Evolutionary conservation across 2,113 vertebrate genomes (phyloP).

Genomic region (Panthera uncia): DNA sequence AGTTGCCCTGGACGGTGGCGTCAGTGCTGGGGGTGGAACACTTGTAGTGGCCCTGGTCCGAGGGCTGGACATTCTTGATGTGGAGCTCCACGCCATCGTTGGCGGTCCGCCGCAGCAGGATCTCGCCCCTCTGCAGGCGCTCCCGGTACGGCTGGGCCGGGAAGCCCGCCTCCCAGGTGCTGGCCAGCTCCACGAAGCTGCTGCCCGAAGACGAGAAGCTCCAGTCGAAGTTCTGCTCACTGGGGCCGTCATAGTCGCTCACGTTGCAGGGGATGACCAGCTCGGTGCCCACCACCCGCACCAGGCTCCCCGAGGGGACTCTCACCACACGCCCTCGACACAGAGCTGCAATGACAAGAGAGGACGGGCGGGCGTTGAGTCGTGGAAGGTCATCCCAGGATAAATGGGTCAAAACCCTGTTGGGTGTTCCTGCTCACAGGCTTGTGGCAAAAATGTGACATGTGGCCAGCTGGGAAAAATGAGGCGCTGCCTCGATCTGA

Average conservation of each 20-base stretch:
- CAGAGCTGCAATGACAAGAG: conserved; percentile 79
- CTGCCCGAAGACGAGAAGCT: conserved; percentile 78
- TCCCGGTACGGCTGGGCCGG: conserved; percentile 84
- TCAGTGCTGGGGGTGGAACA: conserved; percentile 96
- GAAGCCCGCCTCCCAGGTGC: conserved; percentile 91
- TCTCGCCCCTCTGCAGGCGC: conserved; percentile 86
- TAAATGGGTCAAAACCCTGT: background rate
- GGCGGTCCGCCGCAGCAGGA: conserved; percentile 85
- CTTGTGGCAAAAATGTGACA: background rate
- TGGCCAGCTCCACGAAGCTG: conserved; percentile 85
- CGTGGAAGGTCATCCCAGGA: background rate
- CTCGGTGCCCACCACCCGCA: conserved; percentile 90
- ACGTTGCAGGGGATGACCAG: conserved; percentile 93
- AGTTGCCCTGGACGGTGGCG: conserved; percentile 92
- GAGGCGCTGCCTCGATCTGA: background rate
- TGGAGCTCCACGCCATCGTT: conserved; percentile 92
- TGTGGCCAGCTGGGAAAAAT: background rate
- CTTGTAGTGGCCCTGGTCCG: conserved; percentile 90
- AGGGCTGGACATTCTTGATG: conserved; percentile 85
- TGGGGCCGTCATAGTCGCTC: conserved; percentile 91
- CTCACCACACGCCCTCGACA: conserved; percentile 90
- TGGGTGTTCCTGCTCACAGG: background rate
- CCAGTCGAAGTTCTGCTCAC: conserved; percentile 97
- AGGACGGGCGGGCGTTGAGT: background rate
- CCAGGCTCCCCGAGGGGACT: conserved; percentile 90